Base-by-base conservation (phyloP, 2,888 invertebrate species). In the Diachrysia chrysitis region DNA sequence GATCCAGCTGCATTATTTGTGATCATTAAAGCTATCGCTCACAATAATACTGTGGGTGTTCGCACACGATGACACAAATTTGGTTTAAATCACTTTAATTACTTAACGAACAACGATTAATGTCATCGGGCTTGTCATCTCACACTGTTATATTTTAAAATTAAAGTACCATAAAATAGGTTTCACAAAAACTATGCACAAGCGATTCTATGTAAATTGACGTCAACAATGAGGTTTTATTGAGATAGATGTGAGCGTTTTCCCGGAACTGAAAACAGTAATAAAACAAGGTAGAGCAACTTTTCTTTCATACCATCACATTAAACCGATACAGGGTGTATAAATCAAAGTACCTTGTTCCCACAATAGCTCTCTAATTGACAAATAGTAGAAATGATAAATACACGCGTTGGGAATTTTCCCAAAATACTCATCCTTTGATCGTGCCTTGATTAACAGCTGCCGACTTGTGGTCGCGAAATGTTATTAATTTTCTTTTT, bases 301-400 rank as follows among this genome's bases (percentile, higher is more conserved):
- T 73, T 81, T 78, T 73, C 73, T 65, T 60, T 60, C 63, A 67
- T 79, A 77, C 78, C 58, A 60, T 68, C 72, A 67, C 57, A 71
- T 71, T 74, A 82, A 81, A 82, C 85, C 84, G 82, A 89, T 92
- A 89, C 86, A 83, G 85, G 76, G 78, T 81, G 79, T 85, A 93
- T 93, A 94, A 94, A 93, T 94, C 94, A 93, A 86, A 88, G 90
- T 88, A 90, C 92, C 93, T 91, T 90, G 89, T 84, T 87, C 92
- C 90, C 89, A 93, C 93, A 93, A 94, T 94, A 93, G 93, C 87
- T 81, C 91, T 89, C 91, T 95, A 95, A 95, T 95, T 95, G 95
- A 95, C 95, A 95, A 95, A 95, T 95, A 94, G 94, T 93, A 87
- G 90, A 92, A 93, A 94, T 95, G 95, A 95, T 95, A 92, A 93